These are phyloP conservation scores for Molorchus minor DNA, from an alignment of 2,888 invertebrate genomes.

Conservation along the genomic window DNA sequence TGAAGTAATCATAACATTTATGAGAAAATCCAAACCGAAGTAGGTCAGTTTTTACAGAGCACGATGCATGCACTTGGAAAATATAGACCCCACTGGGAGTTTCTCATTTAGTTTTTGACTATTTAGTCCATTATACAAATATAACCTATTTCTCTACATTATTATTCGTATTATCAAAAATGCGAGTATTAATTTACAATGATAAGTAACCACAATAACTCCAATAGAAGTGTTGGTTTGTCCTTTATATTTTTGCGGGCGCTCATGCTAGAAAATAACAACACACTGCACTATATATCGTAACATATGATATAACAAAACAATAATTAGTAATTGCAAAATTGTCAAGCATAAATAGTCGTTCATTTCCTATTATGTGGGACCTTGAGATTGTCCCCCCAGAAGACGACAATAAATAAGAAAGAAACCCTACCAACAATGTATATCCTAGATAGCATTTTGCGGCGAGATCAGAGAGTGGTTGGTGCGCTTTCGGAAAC, in stretches of 20 bases:
- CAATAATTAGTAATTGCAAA: conserved; percentile 37
- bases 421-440: conserved; percentile 4
- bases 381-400: conserved; percentile 52
- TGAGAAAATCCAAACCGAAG: conserved; percentile 24
- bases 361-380: conserved; percentile 41
- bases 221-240: too few relatives aligned
- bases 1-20: conserved; percentile 23
- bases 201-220: too few relatives aligned
- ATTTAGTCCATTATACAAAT: too few relatives aligned
- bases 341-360: conserved; percentile 14
- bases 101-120: too few relatives aligned
- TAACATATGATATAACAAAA: conserved; percentile 42
- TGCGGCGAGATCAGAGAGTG: not conserved
- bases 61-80: conserved; percentile 10
- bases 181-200: too few relatives aligned
- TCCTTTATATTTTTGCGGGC: too few relatives aligned
- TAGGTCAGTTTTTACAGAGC: conserved; percentile 33
- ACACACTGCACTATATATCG: conserved; percentile 34
- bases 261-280: conserved; percentile 40
- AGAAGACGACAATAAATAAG: conserved; percentile 37
- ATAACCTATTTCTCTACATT: too few relatives aligned
- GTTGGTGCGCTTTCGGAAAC: too few relatives aligned
- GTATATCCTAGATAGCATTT: not conserved
- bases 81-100: too few relatives aligned
- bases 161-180: too few relatives aligned